phyloP scores from a whole-genome alignment of 2,113 vertebrate genomes.

The Sitta europaea region DNA sequence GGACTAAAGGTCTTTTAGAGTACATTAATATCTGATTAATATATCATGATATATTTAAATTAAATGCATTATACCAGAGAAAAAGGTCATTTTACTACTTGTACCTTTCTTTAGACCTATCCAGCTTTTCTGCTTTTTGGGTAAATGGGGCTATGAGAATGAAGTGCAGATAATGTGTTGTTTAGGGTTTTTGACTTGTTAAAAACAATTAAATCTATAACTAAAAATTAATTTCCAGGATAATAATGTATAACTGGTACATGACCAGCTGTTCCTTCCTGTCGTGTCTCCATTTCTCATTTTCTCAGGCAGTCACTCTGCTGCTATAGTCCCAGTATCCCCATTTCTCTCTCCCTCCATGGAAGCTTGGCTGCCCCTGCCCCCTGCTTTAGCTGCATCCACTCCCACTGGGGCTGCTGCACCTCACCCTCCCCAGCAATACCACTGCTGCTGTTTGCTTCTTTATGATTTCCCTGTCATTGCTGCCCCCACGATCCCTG shows the following conservation, averaged over 20 bases:
- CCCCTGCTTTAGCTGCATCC: background rate
- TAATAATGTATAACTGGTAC: background rate
- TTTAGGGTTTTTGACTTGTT: background rate
- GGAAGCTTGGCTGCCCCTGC: background rate
- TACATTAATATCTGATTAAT: slow-evolving; percentile 62
- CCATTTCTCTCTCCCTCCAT: background rate
- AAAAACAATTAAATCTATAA: background rate
- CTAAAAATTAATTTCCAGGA: background rate
- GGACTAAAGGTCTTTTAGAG: slow-evolving; percentile 62
- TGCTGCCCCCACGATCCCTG: background rate
- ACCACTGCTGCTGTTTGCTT: background rate
- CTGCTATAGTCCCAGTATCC: background rate
- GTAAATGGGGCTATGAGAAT: slow-evolving; percentile 38
- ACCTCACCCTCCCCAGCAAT: background rate
- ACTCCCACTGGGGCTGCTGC: background rate
- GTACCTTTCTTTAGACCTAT: slow-evolving; percentile 50
- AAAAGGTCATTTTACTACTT: slow-evolving; percentile 65
- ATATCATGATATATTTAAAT: slow-evolving; percentile 71
- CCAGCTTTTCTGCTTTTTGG: slow-evolving; percentile 4
- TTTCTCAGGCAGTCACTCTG: background rate
- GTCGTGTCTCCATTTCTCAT: background rate
- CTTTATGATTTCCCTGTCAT: background rate
- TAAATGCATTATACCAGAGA: slow-evolving; percentile 60
- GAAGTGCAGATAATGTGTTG: slow-evolving; percentile 9
- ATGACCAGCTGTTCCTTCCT: background rate